Evolutionary conservation across 1,140 invertebrate genomes (phyloP).

Genomic region (Potamilus streckersoni): DNA sequence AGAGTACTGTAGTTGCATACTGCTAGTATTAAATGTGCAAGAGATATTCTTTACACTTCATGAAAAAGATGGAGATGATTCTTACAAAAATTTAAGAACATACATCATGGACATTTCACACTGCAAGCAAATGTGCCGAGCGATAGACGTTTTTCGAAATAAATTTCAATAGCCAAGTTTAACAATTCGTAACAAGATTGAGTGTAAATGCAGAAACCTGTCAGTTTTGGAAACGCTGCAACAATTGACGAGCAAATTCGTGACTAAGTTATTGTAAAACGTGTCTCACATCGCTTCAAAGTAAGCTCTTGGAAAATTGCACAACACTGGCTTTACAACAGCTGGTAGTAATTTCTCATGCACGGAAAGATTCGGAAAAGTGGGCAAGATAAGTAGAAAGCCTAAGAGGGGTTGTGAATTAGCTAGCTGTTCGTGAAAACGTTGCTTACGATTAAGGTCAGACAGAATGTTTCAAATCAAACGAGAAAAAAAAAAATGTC

Average conservation of each 20-base stretch:
- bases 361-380: constrained; percentile 3
- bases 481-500: neutral
- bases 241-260: constrained; percentile 15
- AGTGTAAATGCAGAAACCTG: constrained; percentile 15
- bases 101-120: constrained; percentile 18
- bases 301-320: constrained; percentile 17
- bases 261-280: constrained; percentile 28
- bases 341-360: constrained; percentile 3
- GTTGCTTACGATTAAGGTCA: neutral
- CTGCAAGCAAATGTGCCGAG: constrained; percentile 19
- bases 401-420: neutral
- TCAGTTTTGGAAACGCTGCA: constrained; percentile 25
- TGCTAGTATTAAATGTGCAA: constrained; percentile 35
- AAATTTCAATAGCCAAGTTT: neutral
- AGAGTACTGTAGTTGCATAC: constrained; percentile 32
- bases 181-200: constrained; percentile 18
- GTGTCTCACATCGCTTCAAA: constrained; percentile 7
- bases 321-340: constrained; percentile 11
- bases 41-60: constrained; percentile 33
- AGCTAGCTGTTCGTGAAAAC: neutral
- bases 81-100: constrained; percentile 15
- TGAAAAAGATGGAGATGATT: constrained; percentile 13
- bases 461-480: constrained; percentile 7
- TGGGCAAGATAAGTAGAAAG: neutral
- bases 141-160: constrained; percentile 4